phyloP scores from a whole-genome alignment of 2,797 vertebrate species.

The Pseudochromis fuscus region DNA sequence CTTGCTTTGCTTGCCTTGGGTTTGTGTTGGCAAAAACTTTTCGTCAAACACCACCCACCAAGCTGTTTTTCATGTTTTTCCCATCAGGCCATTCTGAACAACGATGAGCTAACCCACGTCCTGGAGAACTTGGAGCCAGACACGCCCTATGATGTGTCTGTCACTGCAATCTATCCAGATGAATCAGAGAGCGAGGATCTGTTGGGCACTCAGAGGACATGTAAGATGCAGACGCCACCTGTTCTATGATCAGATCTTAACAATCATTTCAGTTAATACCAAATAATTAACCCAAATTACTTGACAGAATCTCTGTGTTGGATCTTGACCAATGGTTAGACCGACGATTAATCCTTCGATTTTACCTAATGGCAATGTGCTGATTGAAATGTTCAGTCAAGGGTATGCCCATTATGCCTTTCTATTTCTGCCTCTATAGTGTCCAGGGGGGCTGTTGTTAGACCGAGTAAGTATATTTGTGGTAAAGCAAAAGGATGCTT shows the following conservation, averaged over 20 bases:
- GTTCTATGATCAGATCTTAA: not conserved
- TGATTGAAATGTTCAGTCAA: constrained; percentile 53
- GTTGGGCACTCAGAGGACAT: constrained; percentile 90
- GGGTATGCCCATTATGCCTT: constrained; percentile 70
- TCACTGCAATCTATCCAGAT: constrained; percentile 98
- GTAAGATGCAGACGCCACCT: constrained; percentile 82
- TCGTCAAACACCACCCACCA: constrained; percentile 15
- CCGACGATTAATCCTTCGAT: constrained; percentile 9
- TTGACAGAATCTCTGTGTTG: constrained; percentile 35
- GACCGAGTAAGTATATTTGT: constrained; percentile 76
- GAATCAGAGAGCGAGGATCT: constrained; percentile 98
- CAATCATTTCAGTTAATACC: not conserved
- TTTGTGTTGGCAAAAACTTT: constrained; percentile 16
- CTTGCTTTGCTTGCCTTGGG: constrained; percentile 3
- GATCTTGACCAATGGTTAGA: constrained; percentile 27
- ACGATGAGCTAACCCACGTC: constrained; percentile 87
- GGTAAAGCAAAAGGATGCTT: constrained; percentile 69
- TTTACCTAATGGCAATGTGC: constrained; percentile 43
- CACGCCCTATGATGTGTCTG: constrained; percentile 92
- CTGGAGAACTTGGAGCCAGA: constrained; percentile 92
- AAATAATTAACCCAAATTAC: constrained; percentile 4
- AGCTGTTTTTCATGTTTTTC: constrained; percentile 43
- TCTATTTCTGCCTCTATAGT: constrained; percentile 82
- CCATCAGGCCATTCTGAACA: constrained; percentile 92
- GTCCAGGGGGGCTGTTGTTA: constrained; percentile 51